Conservation (phyloP, 2,888 invertebrate species). For the Crematogaster levior region DNA sequence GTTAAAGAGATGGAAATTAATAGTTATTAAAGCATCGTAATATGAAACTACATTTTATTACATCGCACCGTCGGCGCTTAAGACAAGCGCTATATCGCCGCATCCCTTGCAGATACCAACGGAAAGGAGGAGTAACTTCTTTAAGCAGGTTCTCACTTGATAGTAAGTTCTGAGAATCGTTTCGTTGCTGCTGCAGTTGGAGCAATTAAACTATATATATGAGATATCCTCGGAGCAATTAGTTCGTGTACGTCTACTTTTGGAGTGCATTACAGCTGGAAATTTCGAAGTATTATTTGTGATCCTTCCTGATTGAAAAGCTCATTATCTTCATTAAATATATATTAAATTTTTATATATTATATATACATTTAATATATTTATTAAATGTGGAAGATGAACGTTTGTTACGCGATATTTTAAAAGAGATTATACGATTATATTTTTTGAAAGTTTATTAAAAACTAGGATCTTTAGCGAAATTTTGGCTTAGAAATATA, state of each 20-base stretch:
- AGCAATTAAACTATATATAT: slow-evolving; percentile 14
- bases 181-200: slow-evolving; percentile 9
- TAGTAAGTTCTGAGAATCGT: slow-evolving; percentile 15
- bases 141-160: slow-evolving; percentile 24
- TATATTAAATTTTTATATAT: too few relatives aligned
- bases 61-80: slow-evolving; percentile 20
- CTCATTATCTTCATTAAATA: not conserved
- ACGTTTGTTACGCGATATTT: not conserved
- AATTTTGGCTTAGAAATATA: not conserved
- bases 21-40: slow-evolving; percentile 39
- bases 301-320: not conserved
- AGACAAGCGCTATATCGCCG: slow-evolving; percentile 22
- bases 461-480: not conserved
- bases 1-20: slow-evolving; percentile 38
- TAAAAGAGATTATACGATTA: not conserved
- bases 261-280: not conserved
- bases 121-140: slow-evolving; percentile 29
- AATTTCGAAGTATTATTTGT: slow-evolving; percentile 19
- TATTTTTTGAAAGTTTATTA: not conserved
- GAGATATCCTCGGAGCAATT: slow-evolving; percentile 27
- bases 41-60: slow-evolving; percentile 38
- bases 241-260: slow-evolving; percentile 11
- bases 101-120: slow-evolving; percentile 9
- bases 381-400: not conserved
- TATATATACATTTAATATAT: not conserved